A percentile compares a stretch with the other conserved stretches of the same genome.
Conservation (phyloP, 2,888 invertebrate species). For the Platycheirus rosarum region DNA sequence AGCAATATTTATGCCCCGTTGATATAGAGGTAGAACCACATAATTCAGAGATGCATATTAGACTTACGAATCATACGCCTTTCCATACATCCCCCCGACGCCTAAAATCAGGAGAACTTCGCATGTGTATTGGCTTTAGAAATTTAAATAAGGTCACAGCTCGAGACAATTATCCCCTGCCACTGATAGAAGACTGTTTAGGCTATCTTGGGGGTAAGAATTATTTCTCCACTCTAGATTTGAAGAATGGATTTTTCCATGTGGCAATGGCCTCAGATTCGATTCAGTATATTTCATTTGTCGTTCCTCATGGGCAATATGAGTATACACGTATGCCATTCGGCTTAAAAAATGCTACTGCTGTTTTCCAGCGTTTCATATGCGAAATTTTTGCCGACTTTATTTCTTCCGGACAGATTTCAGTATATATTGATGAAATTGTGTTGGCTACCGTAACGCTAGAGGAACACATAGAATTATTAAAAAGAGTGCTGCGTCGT, state of each 20-base stretch:
- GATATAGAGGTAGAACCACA: conserved; percentile 17
- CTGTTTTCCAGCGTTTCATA: conserved; percentile 45
- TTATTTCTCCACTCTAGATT: no score
- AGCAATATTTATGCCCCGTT: conserved; percentile 27
- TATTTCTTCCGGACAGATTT: conserved; percentile 11
- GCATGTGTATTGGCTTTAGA: not conserved
- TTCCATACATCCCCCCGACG: conserved; percentile 11
- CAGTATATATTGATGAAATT: conserved; percentile 48
- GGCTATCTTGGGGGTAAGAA: no score
- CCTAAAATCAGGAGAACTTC: not conserved
- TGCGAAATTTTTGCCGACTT: conserved; percentile 21
- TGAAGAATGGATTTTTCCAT: conserved; percentile 69
- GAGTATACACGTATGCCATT: conserved; percentile 60
- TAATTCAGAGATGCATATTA: conserved; percentile 26
- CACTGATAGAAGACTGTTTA: not conserved
- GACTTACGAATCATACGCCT: conserved; percentile 6
- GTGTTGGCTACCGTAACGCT: conserved; percentile 18
- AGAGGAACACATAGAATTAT: conserved; percentile 6
- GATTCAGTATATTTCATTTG: conserved; percentile 62
- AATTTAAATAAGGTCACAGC: conserved; percentile 1
- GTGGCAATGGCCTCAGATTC: conserved; percentile 62
- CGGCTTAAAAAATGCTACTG: conserved; percentile 42
- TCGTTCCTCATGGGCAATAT: conserved; percentile 65
- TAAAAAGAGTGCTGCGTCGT: conserved; percentile 46
- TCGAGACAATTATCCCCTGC: not conserved